Conservation (phyloP, 2,888 invertebrate genomes). For the Thereva nobilitata region DNA sequence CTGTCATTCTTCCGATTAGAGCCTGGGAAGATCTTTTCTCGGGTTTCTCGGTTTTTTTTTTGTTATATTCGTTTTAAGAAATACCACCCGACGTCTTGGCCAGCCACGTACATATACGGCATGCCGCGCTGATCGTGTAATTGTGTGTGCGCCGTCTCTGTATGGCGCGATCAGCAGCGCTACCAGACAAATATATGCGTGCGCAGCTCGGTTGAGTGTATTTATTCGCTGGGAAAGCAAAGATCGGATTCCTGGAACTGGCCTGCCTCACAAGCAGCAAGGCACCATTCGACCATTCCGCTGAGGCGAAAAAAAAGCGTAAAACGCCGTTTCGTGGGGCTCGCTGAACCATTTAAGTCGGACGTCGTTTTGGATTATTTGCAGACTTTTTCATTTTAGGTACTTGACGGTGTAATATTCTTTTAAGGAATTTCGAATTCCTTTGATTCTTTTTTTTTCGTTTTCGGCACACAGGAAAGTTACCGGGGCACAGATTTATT, state of each 20-base stretch:
- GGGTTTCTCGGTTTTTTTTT: slow-evolving; percentile 12
- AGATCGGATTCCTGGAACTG: slow-evolving; percentile 40
- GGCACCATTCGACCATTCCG: slow-evolving; percentile 22
- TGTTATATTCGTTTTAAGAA: slow-evolving; percentile 20
- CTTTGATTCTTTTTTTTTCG: slow-evolving; percentile 15
- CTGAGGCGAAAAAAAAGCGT: slow-evolving; percentile 23
- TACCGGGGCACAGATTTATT: slow-evolving; percentile 30
- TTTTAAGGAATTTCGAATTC: slow-evolving; percentile 32
- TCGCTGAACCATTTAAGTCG: slow-evolving; percentile 30
- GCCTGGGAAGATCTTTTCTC: slow-evolving; percentile 29
- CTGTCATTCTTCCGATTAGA: slow-evolving; percentile 31
- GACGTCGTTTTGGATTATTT: slow-evolving; percentile 31
- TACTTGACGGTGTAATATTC: slow-evolving; percentile 34
- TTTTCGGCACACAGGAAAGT: slow-evolving; percentile 19
- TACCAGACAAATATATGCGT: slow-evolving; percentile 20
- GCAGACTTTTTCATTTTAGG: slow-evolving; percentile 29
- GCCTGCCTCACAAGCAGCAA: slow-evolving; percentile 40
- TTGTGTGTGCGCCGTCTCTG: background rate
- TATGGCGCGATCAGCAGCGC: background rate
- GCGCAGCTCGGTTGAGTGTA: slow-evolving; percentile 11
- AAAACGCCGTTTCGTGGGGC: slow-evolving; percentile 25
- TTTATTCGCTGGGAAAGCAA: slow-evolving; percentile 31
- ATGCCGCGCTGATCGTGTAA: background rate
- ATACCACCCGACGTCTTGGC: slow-evolving; percentile 24
- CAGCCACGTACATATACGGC: background rate